Conservation (phyloP, 2,797 vertebrate genomes). For the Echiichthys vipera region DNA sequence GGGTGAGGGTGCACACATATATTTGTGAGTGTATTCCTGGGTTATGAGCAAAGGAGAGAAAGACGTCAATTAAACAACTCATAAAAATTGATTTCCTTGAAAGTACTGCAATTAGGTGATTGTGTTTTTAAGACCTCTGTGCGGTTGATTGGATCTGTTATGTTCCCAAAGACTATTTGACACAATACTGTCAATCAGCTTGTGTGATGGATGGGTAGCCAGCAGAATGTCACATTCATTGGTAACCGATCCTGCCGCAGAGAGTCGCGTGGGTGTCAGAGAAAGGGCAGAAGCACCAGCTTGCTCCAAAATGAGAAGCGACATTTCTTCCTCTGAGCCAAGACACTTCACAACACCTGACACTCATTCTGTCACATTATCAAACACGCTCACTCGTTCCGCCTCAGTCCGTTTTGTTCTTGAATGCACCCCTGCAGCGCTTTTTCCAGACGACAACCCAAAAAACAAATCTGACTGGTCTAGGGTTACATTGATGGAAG, state of each 20-base stretch:
- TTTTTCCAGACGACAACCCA: not conserved
- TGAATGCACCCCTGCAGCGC: slow-evolving; percentile 8
- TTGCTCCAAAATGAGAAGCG: slow-evolving; percentile 49
- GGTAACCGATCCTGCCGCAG: slow-evolving; percentile 44
- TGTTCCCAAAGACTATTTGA: slow-evolving; percentile 40
- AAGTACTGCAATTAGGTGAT: slow-evolving; percentile 60
- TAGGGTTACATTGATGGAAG: slow-evolving; percentile 25
- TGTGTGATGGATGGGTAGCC: slow-evolving; percentile 17
- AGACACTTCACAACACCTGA: slow-evolving; percentile 49
- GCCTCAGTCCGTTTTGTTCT: slow-evolving; percentile 17
- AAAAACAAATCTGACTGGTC: slow-evolving; percentile 33
- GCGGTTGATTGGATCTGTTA: slow-evolving; percentile 50
- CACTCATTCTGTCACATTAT: slow-evolving; percentile 44
- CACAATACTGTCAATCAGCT: slow-evolving; percentile 58
- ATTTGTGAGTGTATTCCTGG: slow-evolving; percentile 18
- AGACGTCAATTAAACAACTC: slow-evolving; percentile 44
- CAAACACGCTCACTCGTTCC: slow-evolving; percentile 4
- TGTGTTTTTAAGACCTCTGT: slow-evolving; percentile 48
- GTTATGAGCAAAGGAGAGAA: slow-evolving; percentile 16
- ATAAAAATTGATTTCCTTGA: slow-evolving; percentile 58
- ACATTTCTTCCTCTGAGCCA: slow-evolving; percentile 54
- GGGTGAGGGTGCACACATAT: slow-evolving; percentile 13
- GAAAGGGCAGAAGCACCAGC: slow-evolving; percentile 34
- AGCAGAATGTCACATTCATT: slow-evolving; percentile 50
- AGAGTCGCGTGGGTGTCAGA: slow-evolving; percentile 40